Base-by-base conservation (phyloP, 2,888 invertebrate species). In the Ectobius pallidus region DNA sequence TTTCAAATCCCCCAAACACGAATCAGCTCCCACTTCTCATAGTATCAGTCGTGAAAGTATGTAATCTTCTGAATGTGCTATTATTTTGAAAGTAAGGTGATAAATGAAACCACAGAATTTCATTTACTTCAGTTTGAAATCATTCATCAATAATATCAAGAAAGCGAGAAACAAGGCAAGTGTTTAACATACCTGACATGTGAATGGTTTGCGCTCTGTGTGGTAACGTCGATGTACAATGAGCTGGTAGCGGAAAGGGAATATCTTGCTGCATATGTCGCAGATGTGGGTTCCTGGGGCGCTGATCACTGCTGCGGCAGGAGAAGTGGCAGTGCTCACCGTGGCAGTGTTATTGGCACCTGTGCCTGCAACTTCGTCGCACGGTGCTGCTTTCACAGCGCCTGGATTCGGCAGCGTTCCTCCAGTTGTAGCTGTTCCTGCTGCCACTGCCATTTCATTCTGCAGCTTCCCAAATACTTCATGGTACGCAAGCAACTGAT, bases 211-310 rank as follows among this genome's bases (percentile, higher is more conserved):
- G 77, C 91, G 88, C 83, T 94, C 94, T 52, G 91, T 92, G 79
- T 95, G 95, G 83, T 94, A 94, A 78, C 94, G 89, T 79, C 87
- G 87, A 84, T 95, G 94, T 52, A 94, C 94, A 79, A 94, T 94
- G 73, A 94, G 87, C 81, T 94, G 94, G 83, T 95, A 94, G 73
- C 94, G 90, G 82, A 92, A 94, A 79, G 93, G 93, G 83, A 94
- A 94, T 84, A 92, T 91, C 84, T 94, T 94, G 69, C 93, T 92
- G 79, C 94, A 94, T 74, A 94, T 88, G 82, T 94, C 94, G 82
- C 94, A 94, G 20, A 91, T 87, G 82, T 94, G 93, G 75, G 88
- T 88, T 22, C 90, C 90, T 42, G 76, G 74, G 44, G 75, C 67
- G 63, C 71, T 71, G 58, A 76, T 65, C 25, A 73, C 72, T 14